phyloP scores from a whole-genome alignment of 2,797 vertebrate species.

The Mormyrops attenuatus region DNA sequence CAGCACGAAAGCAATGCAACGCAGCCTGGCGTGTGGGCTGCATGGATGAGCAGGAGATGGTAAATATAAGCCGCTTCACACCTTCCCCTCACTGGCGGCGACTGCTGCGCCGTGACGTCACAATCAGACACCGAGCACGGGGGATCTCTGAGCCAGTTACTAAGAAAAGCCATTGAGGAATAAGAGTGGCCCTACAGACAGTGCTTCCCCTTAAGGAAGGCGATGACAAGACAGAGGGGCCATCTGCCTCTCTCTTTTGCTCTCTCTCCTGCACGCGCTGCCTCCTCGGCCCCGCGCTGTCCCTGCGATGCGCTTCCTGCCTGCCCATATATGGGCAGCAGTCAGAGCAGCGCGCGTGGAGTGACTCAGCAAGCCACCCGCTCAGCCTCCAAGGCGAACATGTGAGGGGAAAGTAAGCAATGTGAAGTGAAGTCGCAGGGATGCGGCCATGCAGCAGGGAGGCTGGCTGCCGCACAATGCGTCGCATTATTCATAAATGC shows the following conservation, averaged over 20 bases:
- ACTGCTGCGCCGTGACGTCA: slow-evolving; percentile 6
- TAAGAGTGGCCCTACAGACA: not conserved
- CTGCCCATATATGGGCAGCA: slow-evolving; percentile 21
- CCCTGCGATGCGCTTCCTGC: slow-evolving; percentile 13
- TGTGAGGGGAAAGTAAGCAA: slow-evolving; percentile 11
- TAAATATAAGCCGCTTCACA: slow-evolving; percentile 15
- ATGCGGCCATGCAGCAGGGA: not conserved
- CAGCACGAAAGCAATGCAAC: not conserved
- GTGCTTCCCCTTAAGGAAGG: slow-evolving; percentile 10
- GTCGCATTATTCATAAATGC: not conserved
- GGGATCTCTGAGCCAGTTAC: slow-evolving; percentile 12
- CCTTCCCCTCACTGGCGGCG: not conserved
- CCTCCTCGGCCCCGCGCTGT: not conserved
- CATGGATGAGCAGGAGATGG: not conserved
- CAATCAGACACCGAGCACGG: not conserved
- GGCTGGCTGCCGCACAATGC: not conserved
- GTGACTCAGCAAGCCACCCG: slow-evolving; percentile 22
- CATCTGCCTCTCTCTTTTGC: not conserved
- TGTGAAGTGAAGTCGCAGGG: not conserved
- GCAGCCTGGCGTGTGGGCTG: not conserved
- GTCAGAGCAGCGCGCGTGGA: slow-evolving; percentile 1
- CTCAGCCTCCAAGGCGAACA: not conserved
- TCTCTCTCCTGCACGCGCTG: not conserved
- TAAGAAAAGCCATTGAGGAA: not conserved
- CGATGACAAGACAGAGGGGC: not conserved